Evolutionary conservation across 2,113 vertebrate species (phyloP), one percentile per base, ranked within the genome.

Genomic region (Mirounga angustirostris): DNA sequence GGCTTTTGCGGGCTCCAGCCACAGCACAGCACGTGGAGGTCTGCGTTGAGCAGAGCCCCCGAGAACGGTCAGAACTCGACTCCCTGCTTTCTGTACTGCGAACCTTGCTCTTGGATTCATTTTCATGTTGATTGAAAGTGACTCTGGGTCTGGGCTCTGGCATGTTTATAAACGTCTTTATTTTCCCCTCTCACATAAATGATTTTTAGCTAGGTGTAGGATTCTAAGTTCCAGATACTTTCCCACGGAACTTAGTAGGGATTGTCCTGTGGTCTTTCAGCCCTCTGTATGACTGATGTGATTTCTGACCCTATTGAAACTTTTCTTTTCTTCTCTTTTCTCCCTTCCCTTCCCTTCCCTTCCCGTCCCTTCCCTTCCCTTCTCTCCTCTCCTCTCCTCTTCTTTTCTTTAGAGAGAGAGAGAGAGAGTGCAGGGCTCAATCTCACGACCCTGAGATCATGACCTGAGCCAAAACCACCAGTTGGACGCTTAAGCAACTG

Each of bases 71-170:
- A 58, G 59, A 18, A 16, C 50, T 11, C 4, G 0, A 43, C 26
- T 50, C 0, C 71, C 79, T 85, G 80, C 13, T 28, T 30, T 90
- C 19, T 36, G 11, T 36, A 24, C 28, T 36, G 4, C 16, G 7
- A 14, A 33, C 18, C 28, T 67, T 46, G 3, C 71, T 91, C 24
- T 87, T 43, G n/a, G 40, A 50, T 40, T 30, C 46, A 50, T 50
- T 88, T 71, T 18, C 40, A 30, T 73, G 46, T 73, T 73, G 89
- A 83, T n/a, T 65, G 76, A 61, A 84, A 91, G 61, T 11, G 61
- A 58, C 73, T 28, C 80, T 69, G 63, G 24, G 14, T 67, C 28
- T 46, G 30, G 46, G 54, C 40, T n/a, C 54, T 61, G 76, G 15
- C 1, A 1, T 43, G 50, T 84, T 88, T 94, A 26, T 61, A 79